Base-by-base conservation (phyloP, 2,797 vertebrate species). In the Falco naumanni region DNA sequence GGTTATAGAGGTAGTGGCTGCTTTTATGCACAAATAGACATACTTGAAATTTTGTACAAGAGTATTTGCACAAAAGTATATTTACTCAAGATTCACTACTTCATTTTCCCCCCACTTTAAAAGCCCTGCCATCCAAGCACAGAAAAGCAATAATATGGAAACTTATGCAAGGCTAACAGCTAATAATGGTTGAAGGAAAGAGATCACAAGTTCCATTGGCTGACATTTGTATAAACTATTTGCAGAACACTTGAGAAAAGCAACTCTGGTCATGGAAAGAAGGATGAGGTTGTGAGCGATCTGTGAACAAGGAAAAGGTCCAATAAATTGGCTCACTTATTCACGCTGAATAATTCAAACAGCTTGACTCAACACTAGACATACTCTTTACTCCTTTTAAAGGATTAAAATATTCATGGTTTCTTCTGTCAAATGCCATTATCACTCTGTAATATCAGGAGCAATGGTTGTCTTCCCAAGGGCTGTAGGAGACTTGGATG, bases 311-410 rank as follows among this genome's bases (percentile, higher is more conserved):
- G 84, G 86, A 90, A 95, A 87, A 91, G 82, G 87, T 94, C 92
- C 93, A 90, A 94, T 97, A 95, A 97, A 97, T 93, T 86, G 94
- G 94, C 77, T 97, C 96, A 97, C 95, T 97, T 97, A 94, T 96
- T 97, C 95, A 91, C 96, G 94, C 89, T 97, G 95, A 97, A 97
- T 97, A 95, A 97, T 96, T 96, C 89, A 97, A 94, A 76, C 59
- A 91, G 72, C 93, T 96, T 95, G 93, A 94, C 84, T 95, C 92
- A 85, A 93, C 76, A 86, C 72, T 92, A 94, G 79, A 78, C 65
- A 71, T 63, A 87, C 65, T 92, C 66, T 63, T 93, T 84, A 91
- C 70, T 93, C 72, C 84, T 92, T 95, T 96, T 92, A 95, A 93
- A 93, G 72, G 72, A 95, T 83, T 97, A 94, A 96, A 96, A 95